Percentiles rank a stretch among this genome's conserved stretches.
Evolutionary conservation across 2,113 vertebrate species (phyloP).

Genomic region (Cyanocitta stelleri): DNA sequence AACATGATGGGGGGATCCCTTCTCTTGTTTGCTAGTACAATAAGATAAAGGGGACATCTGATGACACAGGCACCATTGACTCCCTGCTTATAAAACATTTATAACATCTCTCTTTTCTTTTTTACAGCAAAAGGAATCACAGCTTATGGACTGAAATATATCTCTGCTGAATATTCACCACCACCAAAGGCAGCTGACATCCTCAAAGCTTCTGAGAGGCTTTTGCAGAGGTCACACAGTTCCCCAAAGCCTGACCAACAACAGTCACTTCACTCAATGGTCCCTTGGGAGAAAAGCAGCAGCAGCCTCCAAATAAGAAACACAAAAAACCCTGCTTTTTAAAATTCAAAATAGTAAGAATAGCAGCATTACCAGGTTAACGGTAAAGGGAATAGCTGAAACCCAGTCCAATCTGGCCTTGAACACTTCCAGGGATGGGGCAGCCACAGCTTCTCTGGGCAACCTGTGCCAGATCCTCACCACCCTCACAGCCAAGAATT

Average conservation of each 20-base stretch:
- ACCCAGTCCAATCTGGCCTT: fast-evolving
- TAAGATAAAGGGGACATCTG: not conserved
- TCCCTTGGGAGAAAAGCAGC: not conserved
- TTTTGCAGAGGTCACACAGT: not conserved
- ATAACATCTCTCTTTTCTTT: not conserved
- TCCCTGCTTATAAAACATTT: constrained; percentile 31
- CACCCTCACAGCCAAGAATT: not conserved
- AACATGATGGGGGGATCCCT: not conserved
- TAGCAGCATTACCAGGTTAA: not conserved
- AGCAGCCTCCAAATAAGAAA: not conserved
- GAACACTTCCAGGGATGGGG: not conserved
- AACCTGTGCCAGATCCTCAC: not conserved
- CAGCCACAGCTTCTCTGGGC: not conserved
- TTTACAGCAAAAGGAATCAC: not conserved
- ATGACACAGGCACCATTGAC: not conserved
- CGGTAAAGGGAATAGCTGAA: not conserved
- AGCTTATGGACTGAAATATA: not conserved
- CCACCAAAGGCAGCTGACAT: not conserved
- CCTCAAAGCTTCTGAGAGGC: not conserved
- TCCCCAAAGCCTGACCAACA: not conserved
- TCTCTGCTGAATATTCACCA: not conserved
- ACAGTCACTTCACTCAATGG: not conserved
- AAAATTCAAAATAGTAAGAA: not conserved
- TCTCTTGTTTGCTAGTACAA: not conserved
- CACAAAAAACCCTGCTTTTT: not conserved